phyloP scores from a whole-genome alignment of 2,113 vertebrate species.

The Hippocampus zosterae region DNA sequence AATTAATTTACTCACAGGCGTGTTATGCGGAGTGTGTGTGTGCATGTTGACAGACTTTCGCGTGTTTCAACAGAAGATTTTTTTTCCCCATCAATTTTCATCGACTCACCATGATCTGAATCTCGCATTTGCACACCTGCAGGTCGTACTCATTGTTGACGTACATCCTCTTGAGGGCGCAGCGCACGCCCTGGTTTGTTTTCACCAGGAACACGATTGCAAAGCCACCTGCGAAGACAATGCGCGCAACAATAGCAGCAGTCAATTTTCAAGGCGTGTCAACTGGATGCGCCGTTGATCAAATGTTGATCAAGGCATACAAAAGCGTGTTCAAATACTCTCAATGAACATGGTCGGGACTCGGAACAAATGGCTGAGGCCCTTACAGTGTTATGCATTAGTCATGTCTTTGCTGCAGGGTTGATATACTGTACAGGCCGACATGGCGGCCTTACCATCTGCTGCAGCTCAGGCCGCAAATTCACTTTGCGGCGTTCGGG shows the following conservation, averaged over 20 bases:
- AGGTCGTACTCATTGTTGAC: constrained; percentile 97
- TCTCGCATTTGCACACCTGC: constrained; percentile 95
- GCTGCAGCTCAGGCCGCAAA: constrained; percentile 53
- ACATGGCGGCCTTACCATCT: constrained; percentile 65
- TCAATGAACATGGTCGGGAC: constrained; percentile 18
- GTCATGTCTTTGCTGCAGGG: constrained; percentile 64
- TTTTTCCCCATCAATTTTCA: not conserved
- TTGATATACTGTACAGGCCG: constrained; percentile 45
- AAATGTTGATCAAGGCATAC: constrained; percentile 10
- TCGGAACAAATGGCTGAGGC: constrained; percentile 54
- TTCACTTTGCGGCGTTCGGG: constrained; percentile 40
- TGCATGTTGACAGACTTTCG: not conserved
- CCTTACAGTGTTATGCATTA: constrained; percentile 61
- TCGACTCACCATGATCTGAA: constrained; percentile 95
- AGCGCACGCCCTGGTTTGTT: constrained; percentile 88
- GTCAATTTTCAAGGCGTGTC: not conserved
- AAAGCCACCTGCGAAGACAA: constrained; percentile 81
- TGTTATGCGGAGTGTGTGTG: not conserved
- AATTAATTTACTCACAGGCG: constrained; percentile 18
- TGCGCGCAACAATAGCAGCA: not conserved
- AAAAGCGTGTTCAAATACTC: constrained; percentile 15
- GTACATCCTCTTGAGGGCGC: constrained; percentile 97
- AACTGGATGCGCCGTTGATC: not conserved
- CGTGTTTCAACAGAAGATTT: not conserved
- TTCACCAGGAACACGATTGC: constrained; percentile 94